phyloP scores from a whole-genome alignment of 2,888 invertebrate genomes.

The Clanis bilineata region DNA sequence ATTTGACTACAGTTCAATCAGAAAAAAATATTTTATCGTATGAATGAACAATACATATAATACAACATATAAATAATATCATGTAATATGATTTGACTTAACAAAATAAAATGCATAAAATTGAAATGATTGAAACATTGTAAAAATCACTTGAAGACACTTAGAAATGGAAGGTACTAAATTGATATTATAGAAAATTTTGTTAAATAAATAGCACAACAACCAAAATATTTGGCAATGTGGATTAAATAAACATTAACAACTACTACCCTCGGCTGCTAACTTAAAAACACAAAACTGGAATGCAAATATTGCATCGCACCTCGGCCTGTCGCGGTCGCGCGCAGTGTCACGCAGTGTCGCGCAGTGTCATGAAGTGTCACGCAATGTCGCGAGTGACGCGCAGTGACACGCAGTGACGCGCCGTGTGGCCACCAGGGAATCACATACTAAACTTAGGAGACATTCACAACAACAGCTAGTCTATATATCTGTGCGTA shows the following conservation, averaged over 20 bases:
- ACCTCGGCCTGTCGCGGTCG: conserved; percentile 58
- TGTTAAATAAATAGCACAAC: conserved; percentile 79
- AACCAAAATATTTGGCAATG: conserved; percentile 80
- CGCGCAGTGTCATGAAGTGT: background rate
- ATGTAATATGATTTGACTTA: conserved; percentile 80
- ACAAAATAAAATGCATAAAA: conserved; percentile 81
- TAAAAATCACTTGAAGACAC: conserved; percentile 76
- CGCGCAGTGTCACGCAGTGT: conserved; percentile 4
- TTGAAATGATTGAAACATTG: conserved; percentile 78
- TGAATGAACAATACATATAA: conserved; percentile 75
- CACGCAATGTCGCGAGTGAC: conserved; percentile 29
- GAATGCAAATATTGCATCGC: conserved; percentile 83
- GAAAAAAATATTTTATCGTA: conserved; percentile 64
- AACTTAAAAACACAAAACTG: conserved; percentile 75
- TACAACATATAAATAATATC: conserved; percentile 65
- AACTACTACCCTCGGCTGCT: conserved; percentile 72
- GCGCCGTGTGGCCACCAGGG: conserved; percentile 35
- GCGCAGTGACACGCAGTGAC: background rate
- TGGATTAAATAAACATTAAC: conserved; percentile 73
- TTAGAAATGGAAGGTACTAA: conserved; percentile 76
- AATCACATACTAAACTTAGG: conserved; percentile 47
- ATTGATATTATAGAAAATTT: conserved; percentile 69
- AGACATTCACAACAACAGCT: conserved; percentile 64
- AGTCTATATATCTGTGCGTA: conserved; percentile 72
- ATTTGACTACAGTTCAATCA: conserved; percentile 83